Evolutionary conservation across 2,113 vertebrate genomes (phyloP), one percentile per base, ranked within the genome.

Genomic region (Prinia subflava): DNA sequence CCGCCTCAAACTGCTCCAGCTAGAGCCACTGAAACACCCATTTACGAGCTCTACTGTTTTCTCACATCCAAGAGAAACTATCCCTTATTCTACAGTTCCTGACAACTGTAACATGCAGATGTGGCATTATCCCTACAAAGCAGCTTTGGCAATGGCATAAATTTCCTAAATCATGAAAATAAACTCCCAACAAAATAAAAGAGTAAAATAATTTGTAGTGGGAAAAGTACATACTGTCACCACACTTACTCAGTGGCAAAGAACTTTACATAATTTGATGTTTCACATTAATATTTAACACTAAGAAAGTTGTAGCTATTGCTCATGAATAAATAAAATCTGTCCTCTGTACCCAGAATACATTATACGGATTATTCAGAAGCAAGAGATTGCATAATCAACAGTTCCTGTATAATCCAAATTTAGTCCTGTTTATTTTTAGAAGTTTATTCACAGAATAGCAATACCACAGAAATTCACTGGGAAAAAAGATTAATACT

Each of bases 401-500:
- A 68, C 69, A 82, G 74, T 60, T 94, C 53, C 64, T 78, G 20
- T 41, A 79, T 30, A 57, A 89, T 42, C 60, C 57, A 90, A 87
- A 91, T 82, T 87, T 82, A 92, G 52, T 60, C 73, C 47, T 81
- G 20, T 39, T 85, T 80, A 89, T 87, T 89, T 96, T 94, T 75
- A 50, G 73, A 56, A 30, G 28, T 68, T 93, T 49, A 82, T 71
- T 84, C 65, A 68, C 44, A 76, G 55, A 94, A 78, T 25, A 87
- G 62, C 17, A 60, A 70, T 71, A 68, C 8, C 44, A 49, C 13
- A 78, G n/a, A 80, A 88, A 88, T 70, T 50, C 42, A 88, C 27
- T 37, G 28, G 35, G 47, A 52, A 62, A 78, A 80, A 63, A 42
- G 25, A 77, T 70, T 3, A 83, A 57, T 50, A 75, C 57, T 3